A percentile compares a stretch with the other conserved stretches of the same genome.
Evolutionary conservation across 1,140 invertebrate species (phyloP).

Genomic region (Drosophila lacteicornis): DNA sequence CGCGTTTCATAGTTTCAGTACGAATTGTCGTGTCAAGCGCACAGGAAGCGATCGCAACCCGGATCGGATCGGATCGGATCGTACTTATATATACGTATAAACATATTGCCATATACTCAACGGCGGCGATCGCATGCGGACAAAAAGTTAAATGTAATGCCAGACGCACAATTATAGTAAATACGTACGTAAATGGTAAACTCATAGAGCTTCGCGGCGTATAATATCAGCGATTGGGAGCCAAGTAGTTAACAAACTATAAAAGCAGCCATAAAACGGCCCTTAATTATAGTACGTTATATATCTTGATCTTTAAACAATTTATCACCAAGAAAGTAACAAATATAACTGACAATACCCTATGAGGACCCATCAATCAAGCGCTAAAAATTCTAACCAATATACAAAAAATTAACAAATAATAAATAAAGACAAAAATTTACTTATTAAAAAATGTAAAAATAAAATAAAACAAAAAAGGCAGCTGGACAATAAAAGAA

Average conservation of each 20-base stretch:
- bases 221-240: not conserved
- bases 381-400: not conserved
- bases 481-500: not conserved
- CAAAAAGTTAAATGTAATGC: constrained; percentile 43
- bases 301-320: not conserved
- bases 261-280: not conserved
- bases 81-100: constrained; percentile 7
- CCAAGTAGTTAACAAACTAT: not conserved
- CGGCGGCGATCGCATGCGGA: constrained; percentile 34
- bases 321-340: not conserved
- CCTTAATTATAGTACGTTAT: not conserved
- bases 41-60: constrained; percentile 65
- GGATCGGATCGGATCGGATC: constrained; percentile 35
- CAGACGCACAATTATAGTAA: constrained; percentile 28
- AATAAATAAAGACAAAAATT: not conserved
- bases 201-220: constrained; percentile 2
- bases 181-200: constrained; percentile 13
- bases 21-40: constrained; percentile 73
- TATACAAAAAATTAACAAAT: not conserved
- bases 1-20: constrained; percentile 61
- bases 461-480: not conserved
- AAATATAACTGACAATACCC: not conserved
- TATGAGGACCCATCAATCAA: not conserved
- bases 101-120: constrained; percentile 9
- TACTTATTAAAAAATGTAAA: not conserved